These are phyloP conservation scores for Bombylius discolor DNA, from an alignment of 2,888 invertebrate species.

Conservation along the genomic window DNA sequence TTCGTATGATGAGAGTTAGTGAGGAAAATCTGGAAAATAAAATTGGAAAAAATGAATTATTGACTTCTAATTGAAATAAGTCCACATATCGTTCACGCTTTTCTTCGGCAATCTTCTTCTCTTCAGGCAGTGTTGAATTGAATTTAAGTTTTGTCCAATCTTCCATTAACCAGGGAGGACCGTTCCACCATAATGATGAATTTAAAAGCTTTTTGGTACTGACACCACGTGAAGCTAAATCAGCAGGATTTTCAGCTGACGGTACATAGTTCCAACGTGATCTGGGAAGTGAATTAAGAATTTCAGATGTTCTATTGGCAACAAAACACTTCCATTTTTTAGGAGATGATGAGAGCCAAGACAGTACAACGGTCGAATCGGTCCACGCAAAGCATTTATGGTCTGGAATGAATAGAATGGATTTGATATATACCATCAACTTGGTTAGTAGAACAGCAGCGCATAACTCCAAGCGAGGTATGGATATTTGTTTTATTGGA, in stretches of 20 bases:
- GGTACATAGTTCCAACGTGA: constrained; percentile 15
- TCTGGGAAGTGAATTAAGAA: constrained; percentile 6
- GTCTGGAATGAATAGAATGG: not conserved
- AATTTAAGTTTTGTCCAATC: constrained; percentile 2
- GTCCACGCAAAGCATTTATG: constrained; percentile 11
- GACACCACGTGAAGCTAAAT: constrained; percentile 16
- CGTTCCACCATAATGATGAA: constrained; percentile 12
- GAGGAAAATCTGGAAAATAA: not conserved
- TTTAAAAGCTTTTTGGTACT: constrained; percentile 3
- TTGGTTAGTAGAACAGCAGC: constrained; percentile 8
- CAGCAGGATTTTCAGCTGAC: constrained; percentile 16
- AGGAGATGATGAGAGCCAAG: constrained; percentile 16
- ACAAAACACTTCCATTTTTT: constrained; percentile 19
- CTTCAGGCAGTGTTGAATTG: too few species aligned
- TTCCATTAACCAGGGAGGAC: constrained; percentile 10
- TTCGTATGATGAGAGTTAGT: not conserved
- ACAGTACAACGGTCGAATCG: constrained; percentile 14
- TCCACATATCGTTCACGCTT: too few species aligned
- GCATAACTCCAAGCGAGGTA: constrained; percentile 13
- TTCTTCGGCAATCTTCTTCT: too few species aligned
- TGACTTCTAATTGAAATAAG: too few species aligned
- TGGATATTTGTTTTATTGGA: constrained; percentile 8
- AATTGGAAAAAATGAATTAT: too few species aligned
- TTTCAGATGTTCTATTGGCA: constrained; percentile 15
- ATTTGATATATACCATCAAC: not conserved